phyloP scores from a whole-genome alignment of 1,140 invertebrate species.

The Eulimnadia texana region DNA sequence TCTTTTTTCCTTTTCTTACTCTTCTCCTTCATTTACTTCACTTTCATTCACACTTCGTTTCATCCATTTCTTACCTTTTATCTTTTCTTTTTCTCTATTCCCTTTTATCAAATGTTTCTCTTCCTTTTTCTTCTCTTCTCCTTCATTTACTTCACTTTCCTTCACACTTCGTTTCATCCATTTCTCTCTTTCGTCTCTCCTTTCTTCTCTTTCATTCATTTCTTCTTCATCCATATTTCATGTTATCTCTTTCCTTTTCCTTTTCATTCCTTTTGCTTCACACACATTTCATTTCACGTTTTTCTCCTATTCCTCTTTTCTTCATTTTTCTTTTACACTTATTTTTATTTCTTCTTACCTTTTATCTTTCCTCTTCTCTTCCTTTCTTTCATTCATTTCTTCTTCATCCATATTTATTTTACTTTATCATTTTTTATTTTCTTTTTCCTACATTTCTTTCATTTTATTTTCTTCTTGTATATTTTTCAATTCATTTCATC shows the following conservation, averaged over 20 bases:
- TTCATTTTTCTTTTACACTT: neutral
- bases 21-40: neutral
- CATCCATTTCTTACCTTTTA: no score
- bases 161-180: neutral
- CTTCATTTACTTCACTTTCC: no score
- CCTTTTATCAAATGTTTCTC: no score
- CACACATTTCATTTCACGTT: neutral
- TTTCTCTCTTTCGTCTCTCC: neutral
- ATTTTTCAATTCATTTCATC: no score
- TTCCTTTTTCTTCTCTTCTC: no score
- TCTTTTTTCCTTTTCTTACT: neutral
- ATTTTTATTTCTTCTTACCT: neutral
- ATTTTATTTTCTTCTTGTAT: neutral
- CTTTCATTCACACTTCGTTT: neutral
- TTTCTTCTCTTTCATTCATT: neutral
- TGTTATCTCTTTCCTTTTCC: neutral
- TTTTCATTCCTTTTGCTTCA: neutral
- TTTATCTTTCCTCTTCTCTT: neutral
- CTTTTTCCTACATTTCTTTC: neutral
- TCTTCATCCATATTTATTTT: neutral
- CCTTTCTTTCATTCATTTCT: neutral
- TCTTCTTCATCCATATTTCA: neutral
- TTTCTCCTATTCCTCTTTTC: neutral
- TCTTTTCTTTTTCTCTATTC: no score
- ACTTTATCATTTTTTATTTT: neutral